Evolutionary conservation across 2,888 invertebrate genomes (phyloP).

Genomic region (Stenolophus ochropezus): DNA sequence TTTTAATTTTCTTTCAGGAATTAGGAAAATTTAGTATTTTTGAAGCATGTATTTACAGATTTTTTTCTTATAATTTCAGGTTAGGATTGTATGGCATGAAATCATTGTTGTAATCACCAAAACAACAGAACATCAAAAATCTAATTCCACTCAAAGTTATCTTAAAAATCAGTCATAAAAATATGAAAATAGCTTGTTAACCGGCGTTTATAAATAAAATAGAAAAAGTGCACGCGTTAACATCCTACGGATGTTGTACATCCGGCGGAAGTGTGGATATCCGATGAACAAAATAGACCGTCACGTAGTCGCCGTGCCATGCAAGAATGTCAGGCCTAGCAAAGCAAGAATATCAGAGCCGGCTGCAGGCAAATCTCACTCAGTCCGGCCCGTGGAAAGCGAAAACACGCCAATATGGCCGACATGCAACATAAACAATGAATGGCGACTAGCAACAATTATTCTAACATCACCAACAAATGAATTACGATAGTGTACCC

Average conservation of each 20-base stretch:
- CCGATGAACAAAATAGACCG: slow-evolving; percentile 60
- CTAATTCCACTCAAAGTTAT: no score
- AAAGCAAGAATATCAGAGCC: neutral
- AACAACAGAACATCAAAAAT: no score
- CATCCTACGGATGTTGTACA: slow-evolving; percentile 60
- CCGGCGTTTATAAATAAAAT: slow-evolving; percentile 52
- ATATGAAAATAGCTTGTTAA: slow-evolving; percentile 38
- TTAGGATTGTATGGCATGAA: no score
- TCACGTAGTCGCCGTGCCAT: slow-evolving; percentile 2
- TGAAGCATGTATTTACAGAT: no score
- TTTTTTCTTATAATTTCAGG: no score
- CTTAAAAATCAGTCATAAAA: slow-evolving; percentile 30
- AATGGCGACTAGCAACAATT: neutral
- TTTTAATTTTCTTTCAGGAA: no score
- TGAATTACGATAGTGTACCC: neutral
- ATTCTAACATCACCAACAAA: neutral
- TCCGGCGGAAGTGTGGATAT: slow-evolving; percentile 60
- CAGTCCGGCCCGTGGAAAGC: neutral
- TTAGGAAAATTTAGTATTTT: no score
- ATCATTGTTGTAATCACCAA: no score
- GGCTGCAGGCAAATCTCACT: neutral
- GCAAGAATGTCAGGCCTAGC: slow-evolving; percentile 47
- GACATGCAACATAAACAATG: neutral
- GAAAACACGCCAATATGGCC: neutral
- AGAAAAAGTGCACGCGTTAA: slow-evolving; percentile 54